Conservation (phyloP, 1,140 invertebrate species). For the Stegodyphus mimosarum region DNA sequence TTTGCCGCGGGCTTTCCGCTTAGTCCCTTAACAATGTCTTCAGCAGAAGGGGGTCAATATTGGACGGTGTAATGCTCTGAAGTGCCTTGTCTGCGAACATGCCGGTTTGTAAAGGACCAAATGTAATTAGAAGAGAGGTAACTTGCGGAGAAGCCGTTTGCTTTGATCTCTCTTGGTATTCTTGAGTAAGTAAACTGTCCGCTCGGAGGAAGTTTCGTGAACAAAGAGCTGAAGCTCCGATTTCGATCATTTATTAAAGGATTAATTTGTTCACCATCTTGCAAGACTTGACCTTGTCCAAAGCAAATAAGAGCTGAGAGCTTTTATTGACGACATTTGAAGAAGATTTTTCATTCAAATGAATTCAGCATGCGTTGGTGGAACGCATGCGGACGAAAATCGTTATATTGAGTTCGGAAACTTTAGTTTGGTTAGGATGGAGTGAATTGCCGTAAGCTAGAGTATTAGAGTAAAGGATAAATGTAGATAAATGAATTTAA, state of each 20-base stretch:
- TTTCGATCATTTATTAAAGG: constrained; percentile 61
- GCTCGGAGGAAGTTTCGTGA: constrained; percentile 36
- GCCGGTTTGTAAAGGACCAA: constrained; percentile 43
- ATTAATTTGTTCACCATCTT: constrained; percentile 49
- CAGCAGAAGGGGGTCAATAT: constrained; percentile 52
- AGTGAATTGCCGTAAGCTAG: not conserved
- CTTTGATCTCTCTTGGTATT: constrained; percentile 57
- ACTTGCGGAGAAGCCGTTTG: constrained; percentile 43
- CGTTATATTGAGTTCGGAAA: constrained; percentile 35
- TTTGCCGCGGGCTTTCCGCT: constrained; percentile 42
- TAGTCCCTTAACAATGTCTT: constrained; percentile 58
- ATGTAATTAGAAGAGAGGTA: constrained; percentile 59
- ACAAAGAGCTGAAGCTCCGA: constrained; percentile 31
- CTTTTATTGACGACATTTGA: constrained; percentile 46
- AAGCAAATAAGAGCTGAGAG: constrained; percentile 37
- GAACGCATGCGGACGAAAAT: constrained; percentile 21
- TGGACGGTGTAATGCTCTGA: constrained; percentile 35
- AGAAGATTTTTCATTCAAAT: constrained; percentile 46
- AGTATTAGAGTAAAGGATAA: not conserved
- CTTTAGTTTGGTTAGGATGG: too few species aligned
- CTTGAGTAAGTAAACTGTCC: constrained; percentile 59
- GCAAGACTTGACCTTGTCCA: constrained; percentile 55
- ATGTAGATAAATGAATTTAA: too few species aligned
- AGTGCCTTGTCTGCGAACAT: constrained; percentile 3
- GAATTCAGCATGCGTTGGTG: constrained; percentile 5